Evolutionary conservation across 1,140 invertebrate genomes (phyloP).

Genomic region (Drosophila sechellia): DNA sequence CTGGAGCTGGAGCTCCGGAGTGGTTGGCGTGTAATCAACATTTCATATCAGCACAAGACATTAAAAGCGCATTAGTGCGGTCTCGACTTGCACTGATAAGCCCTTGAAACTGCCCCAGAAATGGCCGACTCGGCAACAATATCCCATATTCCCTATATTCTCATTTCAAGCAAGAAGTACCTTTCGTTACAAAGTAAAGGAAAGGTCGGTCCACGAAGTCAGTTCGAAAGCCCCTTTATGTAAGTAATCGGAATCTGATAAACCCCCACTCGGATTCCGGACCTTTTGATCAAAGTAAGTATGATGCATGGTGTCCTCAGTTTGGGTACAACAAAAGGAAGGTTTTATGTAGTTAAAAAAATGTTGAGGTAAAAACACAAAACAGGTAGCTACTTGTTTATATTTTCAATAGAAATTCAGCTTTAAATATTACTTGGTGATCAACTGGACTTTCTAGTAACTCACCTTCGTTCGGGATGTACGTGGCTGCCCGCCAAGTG

Average conservation of each 20-base stretch:
- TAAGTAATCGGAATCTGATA: conserved; percentile 34
- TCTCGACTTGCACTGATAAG: conserved; percentile 70
- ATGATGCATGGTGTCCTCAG: conserved; percentile 3
- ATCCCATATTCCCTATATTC: conserved; percentile 7
- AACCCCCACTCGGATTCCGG: conserved; percentile 12
- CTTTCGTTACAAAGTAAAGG: conserved; percentile 7
- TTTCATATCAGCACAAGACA: conserved; percentile 84
- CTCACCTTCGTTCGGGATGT: conserved; percentile 93
- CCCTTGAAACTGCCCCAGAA: conserved; percentile 55
- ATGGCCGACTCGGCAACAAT: conserved; percentile 28
- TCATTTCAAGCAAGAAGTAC: neutral
- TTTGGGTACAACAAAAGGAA: neutral
- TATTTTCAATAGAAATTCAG: too few species aligned
- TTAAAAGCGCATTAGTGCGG: conserved; percentile 84
- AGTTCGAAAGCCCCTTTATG: conserved; percentile 3
- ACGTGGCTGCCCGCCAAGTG: conserved; percentile 87
- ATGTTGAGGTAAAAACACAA: too few species aligned
- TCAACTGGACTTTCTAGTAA: neutral
- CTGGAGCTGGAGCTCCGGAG: conserved; percentile 1
- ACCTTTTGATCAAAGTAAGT: conserved; percentile 19
- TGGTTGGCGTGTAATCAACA: conserved; percentile 70
- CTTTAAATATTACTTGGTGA: too few species aligned
- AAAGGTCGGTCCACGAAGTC: conserved; percentile 15
- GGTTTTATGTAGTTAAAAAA: neutral
- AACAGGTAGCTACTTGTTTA: too few species aligned